Evolutionary conservation across 2,888 invertebrate genomes (phyloP).

Genomic region (Cantharis flavilabris): DNA sequence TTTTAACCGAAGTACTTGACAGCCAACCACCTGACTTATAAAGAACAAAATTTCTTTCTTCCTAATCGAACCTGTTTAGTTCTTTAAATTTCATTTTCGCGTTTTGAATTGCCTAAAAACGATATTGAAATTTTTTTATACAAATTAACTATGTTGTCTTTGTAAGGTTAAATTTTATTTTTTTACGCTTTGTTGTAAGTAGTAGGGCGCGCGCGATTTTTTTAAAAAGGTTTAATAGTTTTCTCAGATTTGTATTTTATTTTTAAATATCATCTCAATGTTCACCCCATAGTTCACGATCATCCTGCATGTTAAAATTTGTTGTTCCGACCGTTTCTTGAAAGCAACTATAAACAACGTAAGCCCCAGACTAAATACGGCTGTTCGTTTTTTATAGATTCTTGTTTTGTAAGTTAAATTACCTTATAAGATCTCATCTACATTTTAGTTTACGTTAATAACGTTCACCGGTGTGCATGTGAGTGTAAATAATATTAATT

Average conservation of each 20-base stretch:
- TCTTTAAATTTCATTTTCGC: not conserved
- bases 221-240: not conserved
- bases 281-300: not conserved
- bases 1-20: constrained; percentile 82
- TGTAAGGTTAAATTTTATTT: not conserved
- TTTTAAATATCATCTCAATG: not conserved
- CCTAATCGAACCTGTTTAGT: not conserved
- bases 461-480: not conserved
- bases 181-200: not conserved
- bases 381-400: not conserved
- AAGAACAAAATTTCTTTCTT: constrained; percentile 4
- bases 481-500: not conserved
- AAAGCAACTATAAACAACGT: not conserved
- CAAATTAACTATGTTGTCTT: not conserved
- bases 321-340: not conserved
- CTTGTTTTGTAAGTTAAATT: not conserved
- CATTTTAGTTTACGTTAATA: not conserved
- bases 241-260: not conserved
- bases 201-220: not conserved
- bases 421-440: not conserved
- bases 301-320: not conserved
- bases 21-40: constrained; percentile 59
- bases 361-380: not conserved
- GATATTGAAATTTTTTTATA: not conserved
- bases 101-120: not conserved